A percentile compares a stretch with the other conserved stretches of the same genome.
Conservation (phyloP, 2,888 invertebrate genomes). For the Parnassius apollo region DNA sequence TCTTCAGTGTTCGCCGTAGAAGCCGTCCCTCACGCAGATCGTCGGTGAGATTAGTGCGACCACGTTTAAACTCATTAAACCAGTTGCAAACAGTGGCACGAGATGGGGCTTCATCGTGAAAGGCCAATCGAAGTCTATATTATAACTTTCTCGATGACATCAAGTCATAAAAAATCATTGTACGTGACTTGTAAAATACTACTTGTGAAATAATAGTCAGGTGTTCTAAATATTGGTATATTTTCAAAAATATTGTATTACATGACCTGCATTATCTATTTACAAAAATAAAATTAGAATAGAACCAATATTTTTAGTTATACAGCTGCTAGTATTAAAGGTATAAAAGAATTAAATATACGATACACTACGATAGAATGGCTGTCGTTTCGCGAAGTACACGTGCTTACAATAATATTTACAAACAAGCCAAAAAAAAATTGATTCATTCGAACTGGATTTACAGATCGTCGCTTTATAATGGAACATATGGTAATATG, state of each 20-base stretch:
- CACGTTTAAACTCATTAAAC: too few species aligned
- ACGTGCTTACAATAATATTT: conserved; percentile 39
- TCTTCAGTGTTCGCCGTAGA: too few species aligned
- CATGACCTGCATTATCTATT: conserved; percentile 78
- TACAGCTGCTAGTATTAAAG: conserved; percentile 48
- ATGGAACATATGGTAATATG: conserved; percentile 3
- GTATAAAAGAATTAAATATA: conserved; percentile 47
- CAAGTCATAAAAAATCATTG: too few species aligned
- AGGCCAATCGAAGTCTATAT: too few species aligned
- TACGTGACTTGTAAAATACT: too few species aligned
- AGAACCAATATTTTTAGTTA: conserved; percentile 53
- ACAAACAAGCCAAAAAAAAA: conserved; percentile 39
- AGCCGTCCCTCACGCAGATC: too few species aligned
- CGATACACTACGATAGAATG: conserved; percentile 33
- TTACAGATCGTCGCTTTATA: conserved; percentile 12
- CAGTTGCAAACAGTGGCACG: too few species aligned
- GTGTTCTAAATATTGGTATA: conserved; percentile 77
- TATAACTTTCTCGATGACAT: too few species aligned
- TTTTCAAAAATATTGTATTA: conserved; percentile 80
- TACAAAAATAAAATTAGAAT: conserved; percentile 70
- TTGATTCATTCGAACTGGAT: conserved; percentile 5
- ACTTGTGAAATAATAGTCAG: conserved; percentile 33
- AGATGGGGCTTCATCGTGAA: too few species aligned
- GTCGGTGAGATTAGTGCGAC: too few species aligned
- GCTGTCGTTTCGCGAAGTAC: conserved; percentile 35